A percentile compares a stretch with the other conserved stretches of the same genome.
These are phyloP conservation scores for Drosophila picticornis DNA, from an alignment of 2,888 invertebrate genomes.

Conservation along the genomic window DNA sequence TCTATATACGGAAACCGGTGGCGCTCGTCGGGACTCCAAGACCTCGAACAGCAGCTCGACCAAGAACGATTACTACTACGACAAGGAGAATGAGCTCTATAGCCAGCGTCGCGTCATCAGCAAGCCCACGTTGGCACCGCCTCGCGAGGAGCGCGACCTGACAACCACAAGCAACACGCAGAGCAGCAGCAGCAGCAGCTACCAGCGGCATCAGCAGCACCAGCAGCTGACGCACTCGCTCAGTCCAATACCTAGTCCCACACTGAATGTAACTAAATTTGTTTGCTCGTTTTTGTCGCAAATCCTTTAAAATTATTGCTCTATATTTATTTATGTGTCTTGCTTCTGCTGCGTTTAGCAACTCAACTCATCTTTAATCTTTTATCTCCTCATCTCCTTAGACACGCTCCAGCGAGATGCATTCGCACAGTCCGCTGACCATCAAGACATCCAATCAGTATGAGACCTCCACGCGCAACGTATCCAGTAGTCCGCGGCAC, in stretches of 20 bases:
- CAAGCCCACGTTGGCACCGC: constrained; percentile 81
- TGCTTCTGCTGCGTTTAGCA: not conserved
- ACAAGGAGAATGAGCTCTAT: constrained; percentile 85
- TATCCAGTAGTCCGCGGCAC: constrained; percentile 83
- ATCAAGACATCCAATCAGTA: constrained; percentile 84
- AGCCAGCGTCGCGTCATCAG: constrained; percentile 76
- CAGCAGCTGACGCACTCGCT: constrained; percentile 72
- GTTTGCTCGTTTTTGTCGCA: constrained; percentile 24
- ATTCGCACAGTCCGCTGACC: constrained; percentile 84
- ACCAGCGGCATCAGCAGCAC: constrained; percentile 39
- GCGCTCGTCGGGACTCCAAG: constrained; percentile 82
- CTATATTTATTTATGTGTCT: constrained; percentile 14
- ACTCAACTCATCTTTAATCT: constrained; percentile 9
- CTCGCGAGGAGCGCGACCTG: constrained; percentile 83
- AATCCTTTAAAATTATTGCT: constrained; percentile 11
- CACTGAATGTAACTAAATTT: constrained; percentile 84
- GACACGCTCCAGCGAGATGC: constrained; percentile 84
- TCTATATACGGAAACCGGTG: constrained; percentile 78
- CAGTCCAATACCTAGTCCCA: constrained; percentile 85
- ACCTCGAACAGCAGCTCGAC: constrained; percentile 73
- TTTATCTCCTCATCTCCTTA: constrained; percentile 33
- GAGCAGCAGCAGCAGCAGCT: constrained; percentile 53
- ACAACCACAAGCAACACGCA: constrained; percentile 45
- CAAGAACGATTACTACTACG: constrained; percentile 84
- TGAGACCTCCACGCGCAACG: constrained; percentile 81